These are phyloP conservation scores for Puma concolor DNA, from an alignment of 2,113 vertebrate species.

Conservation along the genomic window DNA sequence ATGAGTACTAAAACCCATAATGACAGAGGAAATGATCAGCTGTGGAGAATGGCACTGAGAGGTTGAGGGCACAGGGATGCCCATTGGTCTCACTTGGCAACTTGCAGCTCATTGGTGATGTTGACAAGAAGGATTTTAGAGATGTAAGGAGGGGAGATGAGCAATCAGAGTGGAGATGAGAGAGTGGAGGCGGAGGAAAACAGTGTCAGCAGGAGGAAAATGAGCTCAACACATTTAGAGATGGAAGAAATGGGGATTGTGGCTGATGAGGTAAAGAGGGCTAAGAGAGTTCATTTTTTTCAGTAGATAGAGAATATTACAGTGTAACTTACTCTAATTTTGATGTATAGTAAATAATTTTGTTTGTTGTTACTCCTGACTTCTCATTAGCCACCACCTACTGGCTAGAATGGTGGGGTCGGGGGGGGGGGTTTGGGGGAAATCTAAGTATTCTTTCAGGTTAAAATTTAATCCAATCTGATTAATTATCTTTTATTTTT, in stretches of 20 bases:
- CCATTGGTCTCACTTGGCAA: background rate
- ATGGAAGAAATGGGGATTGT: background rate
- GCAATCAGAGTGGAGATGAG: background rate
- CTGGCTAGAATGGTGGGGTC: background rate
- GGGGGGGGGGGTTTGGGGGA: background rate
- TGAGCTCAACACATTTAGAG: background rate
- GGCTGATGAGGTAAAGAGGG: background rate
- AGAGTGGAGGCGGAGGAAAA: background rate
- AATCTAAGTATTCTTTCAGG: background rate
- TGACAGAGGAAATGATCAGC: background rate
- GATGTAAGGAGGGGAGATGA: background rate
- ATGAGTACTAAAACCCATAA: background rate
- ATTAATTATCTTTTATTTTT: background rate
- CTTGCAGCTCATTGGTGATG: background rate
- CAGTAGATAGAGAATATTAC: background rate
- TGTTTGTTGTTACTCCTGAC: background rate
- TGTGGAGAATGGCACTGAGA: background rate
- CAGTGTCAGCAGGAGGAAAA: background rate
- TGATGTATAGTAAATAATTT: background rate
- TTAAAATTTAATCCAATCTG: background rate
- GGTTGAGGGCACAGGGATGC: background rate
- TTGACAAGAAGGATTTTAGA: background rate
- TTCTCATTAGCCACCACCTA: background rate
- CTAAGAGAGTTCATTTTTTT: background rate
- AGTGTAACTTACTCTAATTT: background rate